These are phyloP conservation scores for Mustela nigripes DNA, from an alignment of 2,113 vertebrate species.

Conservation along the genomic window DNA sequence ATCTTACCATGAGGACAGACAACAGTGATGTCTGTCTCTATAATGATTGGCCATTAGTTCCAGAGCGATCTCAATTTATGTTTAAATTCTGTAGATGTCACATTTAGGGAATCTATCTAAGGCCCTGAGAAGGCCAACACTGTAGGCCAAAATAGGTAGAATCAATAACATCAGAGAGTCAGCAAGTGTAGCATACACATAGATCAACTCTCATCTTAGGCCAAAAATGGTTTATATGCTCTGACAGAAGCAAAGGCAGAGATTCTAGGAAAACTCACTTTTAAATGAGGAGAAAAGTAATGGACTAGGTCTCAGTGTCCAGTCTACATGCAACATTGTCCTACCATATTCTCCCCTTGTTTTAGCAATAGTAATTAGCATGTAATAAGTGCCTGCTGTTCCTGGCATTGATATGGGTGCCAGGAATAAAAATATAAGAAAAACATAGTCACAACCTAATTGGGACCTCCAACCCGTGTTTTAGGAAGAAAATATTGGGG, in stretches of 20 bases:
- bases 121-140: neutral
- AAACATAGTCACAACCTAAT: neutral
- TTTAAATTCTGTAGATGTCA: neutral
- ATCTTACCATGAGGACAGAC: neutral
- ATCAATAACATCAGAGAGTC: neutral
- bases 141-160: neutral
- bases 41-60: neutral
- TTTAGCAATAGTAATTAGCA: neutral
- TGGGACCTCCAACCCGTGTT: neutral
- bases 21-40: neutral
- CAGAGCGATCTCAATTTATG: neutral
- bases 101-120: neutral
- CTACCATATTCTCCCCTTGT: neutral
- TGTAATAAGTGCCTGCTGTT: neutral
- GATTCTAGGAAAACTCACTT: neutral
- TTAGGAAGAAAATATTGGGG: neutral
- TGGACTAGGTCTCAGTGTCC: neutral
- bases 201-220: neutral
- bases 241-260: neutral
- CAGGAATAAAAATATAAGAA: constrained; percentile 2
- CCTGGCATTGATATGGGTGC: neutral
- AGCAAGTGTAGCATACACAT: neutral
- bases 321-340: neutral
- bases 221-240: neutral
- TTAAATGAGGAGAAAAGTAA: neutral